Conservation (phyloP, 2,113 vertebrate species). For the Miniopterus natalensis region DNA sequence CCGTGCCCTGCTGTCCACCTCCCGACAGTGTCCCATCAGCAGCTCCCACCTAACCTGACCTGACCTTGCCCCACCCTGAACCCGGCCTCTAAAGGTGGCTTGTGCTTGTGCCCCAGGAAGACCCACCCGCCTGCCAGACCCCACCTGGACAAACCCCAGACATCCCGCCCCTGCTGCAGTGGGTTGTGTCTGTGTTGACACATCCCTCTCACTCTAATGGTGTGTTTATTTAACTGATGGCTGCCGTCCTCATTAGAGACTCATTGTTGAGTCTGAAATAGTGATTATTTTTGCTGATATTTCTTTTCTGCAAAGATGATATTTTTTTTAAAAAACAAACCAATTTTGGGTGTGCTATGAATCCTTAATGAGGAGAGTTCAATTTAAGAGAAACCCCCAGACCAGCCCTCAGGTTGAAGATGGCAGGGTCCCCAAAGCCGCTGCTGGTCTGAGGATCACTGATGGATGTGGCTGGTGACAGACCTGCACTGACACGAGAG, state of each 20-base stretch:
- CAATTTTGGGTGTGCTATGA: constrained; percentile 72
- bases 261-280: constrained; percentile 77
- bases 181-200: constrained; percentile 75
- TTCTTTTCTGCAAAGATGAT: constrained; percentile 80
- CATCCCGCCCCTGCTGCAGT: constrained; percentile 37
- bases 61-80: not conserved
- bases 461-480: constrained; percentile 36
- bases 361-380: constrained; percentile 79
- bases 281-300: constrained; percentile 84
- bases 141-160: constrained; percentile 13
- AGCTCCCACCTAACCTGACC: not conserved
- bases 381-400: constrained; percentile 78
- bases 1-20: not conserved
- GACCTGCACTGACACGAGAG: not conserved
- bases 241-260: constrained; percentile 79
- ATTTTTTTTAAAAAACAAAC: constrained; percentile 71
- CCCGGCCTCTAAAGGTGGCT: not conserved
- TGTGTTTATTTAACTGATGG: constrained; percentile 80
- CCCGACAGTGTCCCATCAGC: not conserved
- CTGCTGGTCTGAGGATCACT: constrained; percentile 65
- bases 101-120: not conserved
- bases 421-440: constrained; percentile 67
- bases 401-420: constrained; percentile 77
- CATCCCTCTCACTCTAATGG: constrained; percentile 69
- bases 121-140: not conserved